phyloP scores from a whole-genome alignment of 2,888 invertebrate species.

The Litoditis marina region DNA sequence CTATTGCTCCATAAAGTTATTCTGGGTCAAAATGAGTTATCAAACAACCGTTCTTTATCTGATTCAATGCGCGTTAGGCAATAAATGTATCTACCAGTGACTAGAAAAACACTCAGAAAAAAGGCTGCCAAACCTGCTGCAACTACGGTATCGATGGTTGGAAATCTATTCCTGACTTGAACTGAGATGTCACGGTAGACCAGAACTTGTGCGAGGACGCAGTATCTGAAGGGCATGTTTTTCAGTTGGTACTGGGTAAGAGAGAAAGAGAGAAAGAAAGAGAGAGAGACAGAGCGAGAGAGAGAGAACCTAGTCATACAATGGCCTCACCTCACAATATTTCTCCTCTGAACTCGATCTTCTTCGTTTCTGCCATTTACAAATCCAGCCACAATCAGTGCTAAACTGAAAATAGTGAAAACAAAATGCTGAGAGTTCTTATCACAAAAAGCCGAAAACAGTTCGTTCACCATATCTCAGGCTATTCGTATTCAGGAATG shows the following conservation, averaged over 20 bases:
- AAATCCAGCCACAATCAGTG: slow-evolving; percentile 25
- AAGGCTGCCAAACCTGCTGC: slow-evolving; percentile 27
- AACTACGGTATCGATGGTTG: slow-evolving; percentile 34
- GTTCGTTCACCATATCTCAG: too few species aligned
- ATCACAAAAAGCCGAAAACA: too few species aligned
- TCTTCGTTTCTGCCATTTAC: slow-evolving; percentile 9
- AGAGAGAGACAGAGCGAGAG: not conserved
- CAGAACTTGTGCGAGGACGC: slow-evolving; percentile 39
- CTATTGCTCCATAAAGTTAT: too few species aligned
- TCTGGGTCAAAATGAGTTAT: too few species aligned
- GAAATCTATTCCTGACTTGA: slow-evolving; percentile 38
- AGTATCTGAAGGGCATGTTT: slow-evolving; percentile 19
- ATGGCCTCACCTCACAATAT: slow-evolving; percentile 5
- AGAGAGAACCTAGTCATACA: not conserved
- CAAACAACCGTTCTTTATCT: too few species aligned
- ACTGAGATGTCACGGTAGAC: slow-evolving; percentile 44
- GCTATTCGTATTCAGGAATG: too few species aligned
- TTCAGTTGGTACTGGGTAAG: too few species aligned
- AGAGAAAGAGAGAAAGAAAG: too few species aligned
- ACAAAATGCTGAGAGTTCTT: too few species aligned
- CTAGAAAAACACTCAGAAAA: too few species aligned
- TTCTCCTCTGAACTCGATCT: slow-evolving; percentile 9
- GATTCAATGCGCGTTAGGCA: not conserved
- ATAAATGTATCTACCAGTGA: slow-evolving; percentile 11
- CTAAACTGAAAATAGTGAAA: slow-evolving; percentile 36